A percentile compares a stretch with the other conserved stretches of the same genome.
Evolutionary conservation across 2,797 vertebrate genomes (phyloP).

Genomic region (Eulemur albifrons): DNA sequence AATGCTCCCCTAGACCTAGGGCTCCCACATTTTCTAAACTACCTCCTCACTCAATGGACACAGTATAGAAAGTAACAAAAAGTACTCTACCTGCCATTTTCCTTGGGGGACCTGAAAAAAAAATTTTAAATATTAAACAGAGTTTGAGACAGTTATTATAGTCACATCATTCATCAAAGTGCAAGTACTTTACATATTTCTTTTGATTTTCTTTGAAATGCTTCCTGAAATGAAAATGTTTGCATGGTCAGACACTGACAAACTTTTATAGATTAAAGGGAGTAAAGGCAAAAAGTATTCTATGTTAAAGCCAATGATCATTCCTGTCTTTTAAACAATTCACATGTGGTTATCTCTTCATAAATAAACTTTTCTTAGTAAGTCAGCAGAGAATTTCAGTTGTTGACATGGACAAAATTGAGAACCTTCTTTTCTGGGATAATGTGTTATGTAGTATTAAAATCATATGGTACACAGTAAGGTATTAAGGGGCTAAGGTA

Average conservation of each 20-base stretch:
- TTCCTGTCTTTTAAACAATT: background rate
- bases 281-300: background rate
- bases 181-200: slow-evolving; percentile 15
- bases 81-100: slow-evolving; percentile 87
- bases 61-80: slow-evolving; percentile 30
- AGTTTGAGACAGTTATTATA: background rate
- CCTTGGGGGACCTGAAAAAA: slow-evolving; percentile 86
- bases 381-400: background rate
- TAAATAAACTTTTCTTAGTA: background rate
- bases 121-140: slow-evolving; percentile 47
- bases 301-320: background rate
- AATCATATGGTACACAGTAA: background rate
- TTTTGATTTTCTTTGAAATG: slow-evolving; percentile 16
- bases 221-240: slow-evolving; percentile 21
- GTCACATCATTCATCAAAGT: slow-evolving; percentile 35
- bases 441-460: background rate
- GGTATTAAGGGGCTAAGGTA: background rate
- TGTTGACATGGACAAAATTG: slow-evolving; percentile 3
- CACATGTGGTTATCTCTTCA: background rate
- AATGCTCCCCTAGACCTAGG: background rate
- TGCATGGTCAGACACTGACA: background rate
- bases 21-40: background rate
- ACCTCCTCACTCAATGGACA: background rate
- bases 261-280: background rate
- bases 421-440: background rate